These are phyloP conservation scores for Pterocles orientalis DNA, from an alignment of 2,113 vertebrate genomes.

Conservation along the genomic window DNA sequence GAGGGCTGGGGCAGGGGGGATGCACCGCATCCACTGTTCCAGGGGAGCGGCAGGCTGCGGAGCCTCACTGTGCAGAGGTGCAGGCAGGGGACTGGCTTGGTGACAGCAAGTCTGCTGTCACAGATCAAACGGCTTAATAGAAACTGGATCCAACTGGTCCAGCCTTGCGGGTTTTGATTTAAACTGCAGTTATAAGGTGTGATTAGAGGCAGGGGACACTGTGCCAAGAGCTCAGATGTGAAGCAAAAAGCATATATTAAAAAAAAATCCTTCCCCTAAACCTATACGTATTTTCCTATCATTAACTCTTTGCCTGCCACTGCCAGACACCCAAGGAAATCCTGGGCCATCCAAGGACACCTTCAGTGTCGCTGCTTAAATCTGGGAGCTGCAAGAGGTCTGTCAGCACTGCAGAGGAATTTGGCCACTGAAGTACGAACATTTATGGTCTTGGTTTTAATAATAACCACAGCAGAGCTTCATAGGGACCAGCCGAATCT, in stretches of 20 bases:
- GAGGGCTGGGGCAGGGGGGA: neutral
- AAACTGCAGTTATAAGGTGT: slow-evolving; percentile 51
- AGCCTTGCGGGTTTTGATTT: slow-evolving; percentile 40
- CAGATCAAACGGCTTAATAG: slow-evolving; percentile 56
- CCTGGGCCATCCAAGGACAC: neutral
- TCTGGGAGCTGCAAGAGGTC: accelerated
- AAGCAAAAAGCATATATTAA: neutral
- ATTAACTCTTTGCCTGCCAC: neutral
- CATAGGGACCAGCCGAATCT: accelerated
- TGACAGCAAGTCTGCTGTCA: slow-evolving; percentile 58
- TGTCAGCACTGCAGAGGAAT: neutral
- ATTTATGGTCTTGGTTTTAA: neutral
- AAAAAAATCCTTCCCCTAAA: neutral
- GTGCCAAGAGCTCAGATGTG: slow-evolving; percentile 28
- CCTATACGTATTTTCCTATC: neutral
- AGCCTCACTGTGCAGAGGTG: neutral
- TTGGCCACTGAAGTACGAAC: neutral
- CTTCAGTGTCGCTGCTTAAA: neutral
- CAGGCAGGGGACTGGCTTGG: slow-evolving; percentile 54
- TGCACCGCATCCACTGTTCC: neutral
- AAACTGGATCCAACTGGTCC: slow-evolving; percentile 62
- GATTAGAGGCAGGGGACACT: neutral
- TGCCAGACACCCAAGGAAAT: neutral
- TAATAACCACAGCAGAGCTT: neutral
- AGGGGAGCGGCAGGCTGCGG: neutral